Conservation (phyloP, 2,888 invertebrate species). For the Penaeus monodon region DNA sequence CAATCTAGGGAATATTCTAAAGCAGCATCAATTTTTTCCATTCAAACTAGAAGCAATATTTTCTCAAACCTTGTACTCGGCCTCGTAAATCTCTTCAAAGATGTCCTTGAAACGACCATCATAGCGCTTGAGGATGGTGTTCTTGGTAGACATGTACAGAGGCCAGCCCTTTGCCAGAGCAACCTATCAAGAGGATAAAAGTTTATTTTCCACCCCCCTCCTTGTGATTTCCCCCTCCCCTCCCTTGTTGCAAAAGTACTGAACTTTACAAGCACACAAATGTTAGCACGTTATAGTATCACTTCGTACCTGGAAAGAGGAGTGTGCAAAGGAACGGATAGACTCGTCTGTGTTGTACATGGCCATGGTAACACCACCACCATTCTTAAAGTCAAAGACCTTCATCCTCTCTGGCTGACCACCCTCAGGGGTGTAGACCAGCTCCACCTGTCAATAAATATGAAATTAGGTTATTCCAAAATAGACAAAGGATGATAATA, state of each 20-base stretch:
- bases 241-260: neutral
- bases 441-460: conserved; percentile 75
- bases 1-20: no score
- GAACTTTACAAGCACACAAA: neutral
- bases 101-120: conserved; percentile 94
- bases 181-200: conserved; percentile 71
- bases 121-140: conserved; percentile 89
- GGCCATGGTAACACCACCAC: conserved; percentile 82
- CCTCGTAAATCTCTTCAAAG: conserved; percentile 88
- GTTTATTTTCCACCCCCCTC: neutral
- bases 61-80: conserved; percentile 66
- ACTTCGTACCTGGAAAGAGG: conserved; percentile 82
- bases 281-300: conserved; percentile 66
- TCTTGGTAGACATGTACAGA: conserved; percentile 90
- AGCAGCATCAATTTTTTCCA: no score
- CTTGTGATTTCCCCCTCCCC: neutral
- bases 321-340: conserved; percentile 85
- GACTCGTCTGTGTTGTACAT: conserved; percentile 94
- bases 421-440: conserved; percentile 78
- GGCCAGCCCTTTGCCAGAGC: conserved; percentile 88
- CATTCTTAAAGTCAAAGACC: conserved; percentile 80
- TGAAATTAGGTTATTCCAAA: neutral
- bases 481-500: no score
- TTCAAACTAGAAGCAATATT: neutral
- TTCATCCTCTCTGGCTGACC: conserved; percentile 75